A percentile compares a stretch with the other conserved stretches of the same genome.
Conservation (phyloP, 37 sponge, comb jelly and placozoan species). For the Ephydatia muelleri region DNA sequence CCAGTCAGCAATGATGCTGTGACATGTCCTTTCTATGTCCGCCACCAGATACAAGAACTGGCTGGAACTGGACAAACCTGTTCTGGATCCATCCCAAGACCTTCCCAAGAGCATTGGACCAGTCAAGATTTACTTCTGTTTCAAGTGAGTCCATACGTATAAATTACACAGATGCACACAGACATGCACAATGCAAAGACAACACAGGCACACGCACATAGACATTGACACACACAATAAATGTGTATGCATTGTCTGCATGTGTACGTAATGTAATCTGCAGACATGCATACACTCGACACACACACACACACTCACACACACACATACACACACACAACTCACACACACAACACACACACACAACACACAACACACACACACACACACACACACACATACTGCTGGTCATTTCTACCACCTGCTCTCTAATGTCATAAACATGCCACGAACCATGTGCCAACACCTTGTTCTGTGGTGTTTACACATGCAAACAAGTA, state of each 20-base stretch:
- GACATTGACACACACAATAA: slow-evolving; percentile 17
- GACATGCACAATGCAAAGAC: not conserved
- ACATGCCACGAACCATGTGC: too few relatives aligned
- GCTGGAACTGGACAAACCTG: slow-evolving; percentile 76
- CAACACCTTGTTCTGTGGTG: too few relatives aligned
- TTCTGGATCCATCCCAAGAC: slow-evolving; percentile 76
- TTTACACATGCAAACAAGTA: too few relatives aligned
- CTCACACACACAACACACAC: too few relatives aligned
- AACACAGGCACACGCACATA: slow-evolving; percentile 20
- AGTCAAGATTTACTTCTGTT: slow-evolving; percentile 43
- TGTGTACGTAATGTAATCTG: too few relatives aligned
- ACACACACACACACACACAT: slow-evolving; percentile 9
- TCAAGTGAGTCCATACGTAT: slow-evolving; percentile 47
- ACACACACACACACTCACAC: slow-evolving; percentile 23
- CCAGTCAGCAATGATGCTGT: too few relatives aligned
- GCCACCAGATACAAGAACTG: slow-evolving; percentile 71
- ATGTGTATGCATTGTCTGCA: too few relatives aligned
- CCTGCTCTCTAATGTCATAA: slow-evolving; percentile 3
- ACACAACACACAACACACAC: too few relatives aligned
- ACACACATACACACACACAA: too few relatives aligned
- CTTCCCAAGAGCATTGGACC: slow-evolving; percentile 57
- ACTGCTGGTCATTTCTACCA: not conserved
- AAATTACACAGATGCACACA: slow-evolving; percentile 11
- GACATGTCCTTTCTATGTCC: not conserved
- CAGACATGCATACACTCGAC: too few relatives aligned